Evolutionary conservation across 2,888 invertebrate species (phyloP).

Genomic region (Glaucopsyche alexis): DNA sequence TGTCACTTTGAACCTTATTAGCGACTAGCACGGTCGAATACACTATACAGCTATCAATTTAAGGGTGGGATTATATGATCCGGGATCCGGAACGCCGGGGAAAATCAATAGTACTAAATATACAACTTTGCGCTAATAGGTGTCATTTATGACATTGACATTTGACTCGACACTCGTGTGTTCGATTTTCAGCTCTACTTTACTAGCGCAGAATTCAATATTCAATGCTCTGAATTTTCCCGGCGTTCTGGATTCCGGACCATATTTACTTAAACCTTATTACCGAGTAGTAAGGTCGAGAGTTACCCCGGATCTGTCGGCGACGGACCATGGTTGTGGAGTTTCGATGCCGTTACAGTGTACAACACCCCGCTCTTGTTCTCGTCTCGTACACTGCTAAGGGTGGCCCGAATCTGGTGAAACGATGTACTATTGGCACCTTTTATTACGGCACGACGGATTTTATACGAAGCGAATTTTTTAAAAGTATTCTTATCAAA

Average conservation of each 20-base stretch:
- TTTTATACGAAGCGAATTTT: conserved; percentile 31
- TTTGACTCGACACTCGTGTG: too few relatives aligned
- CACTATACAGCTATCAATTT: background rate
- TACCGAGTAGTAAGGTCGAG: background rate
- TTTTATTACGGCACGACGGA: conserved; percentile 50
- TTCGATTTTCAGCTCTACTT: too few relatives aligned
- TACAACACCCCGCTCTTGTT: conserved; percentile 61
- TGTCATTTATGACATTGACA: too few relatives aligned
- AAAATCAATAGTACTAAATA: background rate
- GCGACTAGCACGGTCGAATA: background rate
- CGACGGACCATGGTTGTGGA: conserved; percentile 57
- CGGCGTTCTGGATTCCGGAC: too few relatives aligned
- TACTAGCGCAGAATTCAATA: too few relatives aligned
- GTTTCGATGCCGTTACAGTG: conserved; percentile 76
- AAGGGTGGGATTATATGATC: too few relatives aligned
- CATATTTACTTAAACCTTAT: background rate
- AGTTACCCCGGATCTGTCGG: conserved; percentile 33
- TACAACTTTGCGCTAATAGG: too few relatives aligned
- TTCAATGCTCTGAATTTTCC: too few relatives aligned
- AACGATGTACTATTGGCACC: conserved; percentile 64
- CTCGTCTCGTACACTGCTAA: conserved; percentile 56
- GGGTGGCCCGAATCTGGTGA: conserved; percentile 79
- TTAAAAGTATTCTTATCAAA: background rate
- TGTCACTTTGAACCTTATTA: background rate
- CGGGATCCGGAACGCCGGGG: too few relatives aligned